phyloP scores from a whole-genome alignment of 1,140 invertebrate genomes.

The Drosophila teissieri region DNA sequence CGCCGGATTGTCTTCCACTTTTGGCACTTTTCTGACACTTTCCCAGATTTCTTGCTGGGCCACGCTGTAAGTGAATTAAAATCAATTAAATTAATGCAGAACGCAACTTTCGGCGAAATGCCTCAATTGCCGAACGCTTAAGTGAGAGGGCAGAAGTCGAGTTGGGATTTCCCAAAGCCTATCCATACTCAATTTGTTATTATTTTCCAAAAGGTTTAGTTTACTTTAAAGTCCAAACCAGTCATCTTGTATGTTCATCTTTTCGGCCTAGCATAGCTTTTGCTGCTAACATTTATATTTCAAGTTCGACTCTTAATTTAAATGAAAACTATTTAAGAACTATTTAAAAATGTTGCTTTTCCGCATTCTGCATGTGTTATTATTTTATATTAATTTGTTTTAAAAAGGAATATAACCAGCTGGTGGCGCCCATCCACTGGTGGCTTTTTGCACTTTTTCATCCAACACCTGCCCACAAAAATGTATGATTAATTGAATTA shows the following conservation, averaged over 20 bases:
- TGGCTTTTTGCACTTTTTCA: slow-evolving; percentile 17
- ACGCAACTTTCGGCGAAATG: slow-evolving; percentile 31
- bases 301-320: too few relatives aligned
- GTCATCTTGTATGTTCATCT: too few relatives aligned
- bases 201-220: too few relatives aligned
- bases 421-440: neutral
- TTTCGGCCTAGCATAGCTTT: too few relatives aligned
- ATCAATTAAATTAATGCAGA: slow-evolving; percentile 58
- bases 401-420: neutral
- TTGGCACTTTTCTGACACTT: slow-evolving; percentile 69
- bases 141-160: neutral
- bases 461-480: slow-evolving; percentile 66
- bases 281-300: too few relatives aligned
- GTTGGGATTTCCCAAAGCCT: neutral
- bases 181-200: neutral
- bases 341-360: too few relatives aligned
- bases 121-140: slow-evolving; percentile 30
- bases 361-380: too few relatives aligned
- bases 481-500: slow-evolving; percentile 77
- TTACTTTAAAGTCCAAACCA: too few relatives aligned
- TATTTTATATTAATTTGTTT: neutral
- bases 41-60: slow-evolving; percentile 41
- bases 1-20: slow-evolving; percentile 18
- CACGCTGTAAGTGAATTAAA: slow-evolving; percentile 68
- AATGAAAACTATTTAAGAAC: too few relatives aligned